Base-by-base conservation (phyloP, 2,113 vertebrate genomes). In the Vanacampus margaritifer region DNA sequence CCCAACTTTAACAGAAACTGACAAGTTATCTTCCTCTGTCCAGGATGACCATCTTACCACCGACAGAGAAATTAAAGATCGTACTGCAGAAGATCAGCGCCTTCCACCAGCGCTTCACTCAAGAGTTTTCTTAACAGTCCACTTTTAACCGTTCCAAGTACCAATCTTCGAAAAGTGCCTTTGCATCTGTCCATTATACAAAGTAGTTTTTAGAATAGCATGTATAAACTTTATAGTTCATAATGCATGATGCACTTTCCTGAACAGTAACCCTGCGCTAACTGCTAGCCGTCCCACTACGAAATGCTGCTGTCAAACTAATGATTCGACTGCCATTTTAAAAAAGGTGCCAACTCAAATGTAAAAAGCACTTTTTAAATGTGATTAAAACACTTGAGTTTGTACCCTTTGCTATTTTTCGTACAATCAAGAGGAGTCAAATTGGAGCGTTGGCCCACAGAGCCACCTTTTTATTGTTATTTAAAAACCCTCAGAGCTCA, bases 41-140 rank as follows among this genome's bases (percentile, higher is more conserved):
- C 83, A 96, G 95, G 85, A 95, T 96, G 94, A 95, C 94, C 73
- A 95, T 96, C 76, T 74, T 96, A 56, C 95, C 94, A 0, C 90
- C 93, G 0, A 67, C 82, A 11, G 93, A 95, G 28, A 96, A 96
- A 79, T 91, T 97, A 65, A 89, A 90, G 79, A 37, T 83, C 2
- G 80, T 97, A 45, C 80, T 95, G 77, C 74, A 91, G 71, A 95
- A 91, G 79, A 85, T 97, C 79, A 84, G 83, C 17, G 86, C 85
- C n/a, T 97, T 95, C 77, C 91, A 96, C 41, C 67, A 86, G 69
- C 87, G 81, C 11, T 95, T 96, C 76, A 93, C 89, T 1, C 16
- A 69, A 3, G 89, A 94, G 64, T 95, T 92, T 24, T 93, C 94
- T 14, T 94, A 90, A 88, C 0, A 0, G 11, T 5, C 26, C 5